These are phyloP conservation scores for Pardosa pseudoannulata DNA, from an alignment of 2,888 invertebrate species.

Conservation along the genomic window DNA sequence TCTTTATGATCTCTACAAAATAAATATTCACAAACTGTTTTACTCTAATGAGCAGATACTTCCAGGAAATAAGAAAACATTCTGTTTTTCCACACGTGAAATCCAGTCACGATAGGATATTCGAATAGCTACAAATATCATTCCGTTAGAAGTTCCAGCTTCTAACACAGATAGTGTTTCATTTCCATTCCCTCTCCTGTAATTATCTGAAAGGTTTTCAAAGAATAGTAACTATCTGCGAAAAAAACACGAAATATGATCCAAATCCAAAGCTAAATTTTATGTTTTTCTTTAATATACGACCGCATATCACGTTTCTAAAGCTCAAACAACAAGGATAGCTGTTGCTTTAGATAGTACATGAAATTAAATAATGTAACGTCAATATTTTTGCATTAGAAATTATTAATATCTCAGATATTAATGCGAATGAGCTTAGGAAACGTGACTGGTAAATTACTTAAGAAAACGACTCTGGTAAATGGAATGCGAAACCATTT, in stretches of 20 bases:
- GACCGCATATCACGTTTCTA: not conserved
- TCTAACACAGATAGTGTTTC: not conserved
- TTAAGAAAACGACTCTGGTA: slow-evolving; percentile 55
- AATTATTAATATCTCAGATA: not conserved
- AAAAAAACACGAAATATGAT: no score
- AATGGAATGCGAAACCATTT: slow-evolving; percentile 62
- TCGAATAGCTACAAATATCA: not conserved
- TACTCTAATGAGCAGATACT: no score
- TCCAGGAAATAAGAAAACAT: no score
- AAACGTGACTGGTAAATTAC: not conserved
- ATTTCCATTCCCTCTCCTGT: not conserved
- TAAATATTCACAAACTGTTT: no score
- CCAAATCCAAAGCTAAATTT: slow-evolving; percentile 49
- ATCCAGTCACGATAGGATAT: slow-evolving; percentile 35
- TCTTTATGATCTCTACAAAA: no score
- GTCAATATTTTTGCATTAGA: no score
- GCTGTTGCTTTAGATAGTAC: no score
- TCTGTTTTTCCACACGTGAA: no score
- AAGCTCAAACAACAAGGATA: not conserved
- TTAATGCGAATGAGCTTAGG: not conserved
- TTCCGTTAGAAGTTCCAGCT: slow-evolving; percentile 1
- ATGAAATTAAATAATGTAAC: no score
- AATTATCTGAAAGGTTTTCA: no score
- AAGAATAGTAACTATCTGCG: no score
- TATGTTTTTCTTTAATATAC: not conserved